Base-by-base conservation (phyloP, 2,888 invertebrate genomes). In the Punctoribates punctum region DNA sequence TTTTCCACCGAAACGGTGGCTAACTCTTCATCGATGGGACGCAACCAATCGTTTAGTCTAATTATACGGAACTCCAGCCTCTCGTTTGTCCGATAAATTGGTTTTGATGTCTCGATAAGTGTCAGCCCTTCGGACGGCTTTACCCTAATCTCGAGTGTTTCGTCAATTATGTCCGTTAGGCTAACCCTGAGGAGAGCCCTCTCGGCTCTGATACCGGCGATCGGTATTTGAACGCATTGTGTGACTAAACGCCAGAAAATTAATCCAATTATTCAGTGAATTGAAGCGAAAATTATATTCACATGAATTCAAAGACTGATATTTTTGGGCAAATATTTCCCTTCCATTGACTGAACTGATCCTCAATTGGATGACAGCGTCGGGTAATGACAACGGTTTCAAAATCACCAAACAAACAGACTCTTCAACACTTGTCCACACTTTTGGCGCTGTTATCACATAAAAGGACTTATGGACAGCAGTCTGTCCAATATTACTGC, bases 101-200 rank as follows among this genome's bases (percentile, higher is more conserved):
- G 75, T 34, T 75, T 75, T 23, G 62, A 62, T 13, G 75, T 75
- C 46, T 75, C 75, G 15, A 75, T 75, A n/a, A 75, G 42, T 25
- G 65, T 67, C 67, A 75, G 34, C 2, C 42, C 72, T 23, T 46
- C n/a, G 6, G 42, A 42, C 17, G 72, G 72, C 42, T 48, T 42
- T 15, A 72, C 34, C 20, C 20, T 6, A 15, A 72, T 72, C 42
- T 72, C 72, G 0, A 42, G 42, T 13, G 48, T 38, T 46, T 72
- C 72, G n/a, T 72, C 17, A 8, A 72, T 48, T 3, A 72, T 20
- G 20, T 48, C 72, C 4, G 72, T 20, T 6, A 72, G n/a, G 3
- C 27, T 23, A 15, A 72, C 72, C 2, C 23, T 27, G 1, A 72
- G 34, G 3, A 72, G 5, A 23, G 72, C 72, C 27, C 42, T 42